Evolutionary conservation across 2,113 vertebrate genomes (phyloP), one percentile per base, ranked within the genome.

Genomic region (Ellobius talpinus): DNA sequence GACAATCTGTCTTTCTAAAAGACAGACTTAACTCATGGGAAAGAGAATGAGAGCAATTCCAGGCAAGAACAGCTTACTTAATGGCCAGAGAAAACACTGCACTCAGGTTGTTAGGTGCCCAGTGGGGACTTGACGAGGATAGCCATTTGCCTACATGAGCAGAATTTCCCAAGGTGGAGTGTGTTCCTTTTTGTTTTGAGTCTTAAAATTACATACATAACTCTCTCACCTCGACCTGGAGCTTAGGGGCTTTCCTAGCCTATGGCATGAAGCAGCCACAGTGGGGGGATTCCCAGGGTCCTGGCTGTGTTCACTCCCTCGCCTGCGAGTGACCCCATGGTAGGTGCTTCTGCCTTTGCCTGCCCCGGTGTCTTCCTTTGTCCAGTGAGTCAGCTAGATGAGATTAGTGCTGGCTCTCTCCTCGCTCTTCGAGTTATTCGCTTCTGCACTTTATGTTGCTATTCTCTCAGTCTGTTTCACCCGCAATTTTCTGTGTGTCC

Each of bases 161-260:
- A 7, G 31, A 50, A 8, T 82, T 90, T 93, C 31, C 55, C 23
- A n/a, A 82, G 61, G 23, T 89, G 66, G 73, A 93, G 55, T 82
- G 21, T 66, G 3, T 85, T 39, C 24, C 76, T 78, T 63, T 82
- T 76, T 78, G 36, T 81, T 86, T 65, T 82, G 89, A 77, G 92
- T 89, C 92, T 94, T 89, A 78, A n/a, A 91, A 52, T 97, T 96
- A 61, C 42, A 2, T n/a, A 12, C 85, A 82, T 89, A 95, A 87
- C 68, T 74, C 68, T 52, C 88, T 97, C 58, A 74, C 90, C 87
- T 95, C n/a, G 17, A 33, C 92, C 66, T 66, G 7, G 39, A 66
- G 68, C 45, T 24, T n/a, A 76, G 95, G 94, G 95, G 76, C 11
- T 95, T 97, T 97, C 94, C 96, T 70, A 91, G 66, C 61, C 65